phyloP scores from a whole-genome alignment of 1,140 invertebrate genomes.

The Diorhabda sublineata region DNA sequence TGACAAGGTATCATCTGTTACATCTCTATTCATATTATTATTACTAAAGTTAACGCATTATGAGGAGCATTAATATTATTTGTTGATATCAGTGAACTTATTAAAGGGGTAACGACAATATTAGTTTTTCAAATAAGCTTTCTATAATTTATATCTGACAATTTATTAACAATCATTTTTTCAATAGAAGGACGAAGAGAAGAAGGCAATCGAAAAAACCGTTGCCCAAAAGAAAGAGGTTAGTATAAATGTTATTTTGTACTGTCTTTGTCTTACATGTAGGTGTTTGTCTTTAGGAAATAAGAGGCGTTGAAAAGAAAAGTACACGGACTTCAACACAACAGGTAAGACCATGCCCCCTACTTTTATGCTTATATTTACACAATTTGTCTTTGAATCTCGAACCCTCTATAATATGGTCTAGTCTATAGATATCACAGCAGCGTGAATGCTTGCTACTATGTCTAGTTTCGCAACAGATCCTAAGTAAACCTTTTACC shows the following conservation, averaged over 20 bases:
- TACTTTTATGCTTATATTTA: too few species aligned
- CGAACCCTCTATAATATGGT: too few species aligned
- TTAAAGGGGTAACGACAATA: conserved; percentile 41
- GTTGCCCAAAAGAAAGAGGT: conserved; percentile 45
- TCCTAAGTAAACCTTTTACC: too few species aligned
- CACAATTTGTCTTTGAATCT: too few species aligned
- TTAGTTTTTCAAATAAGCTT: too few species aligned
- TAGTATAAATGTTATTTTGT: conserved; percentile 30
- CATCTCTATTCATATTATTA: background rate
- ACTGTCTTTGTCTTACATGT: conserved; percentile 24
- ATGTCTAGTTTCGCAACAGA: too few species aligned
- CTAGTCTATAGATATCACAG: too few species aligned
- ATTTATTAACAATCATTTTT: conserved; percentile 33
- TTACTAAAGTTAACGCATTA: too few species aligned
- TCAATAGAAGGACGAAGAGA: conserved; percentile 48
- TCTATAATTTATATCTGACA: too few species aligned
- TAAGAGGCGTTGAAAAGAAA: conserved; percentile 29
- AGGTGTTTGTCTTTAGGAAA: conserved; percentile 27
- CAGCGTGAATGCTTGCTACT: too few species aligned
- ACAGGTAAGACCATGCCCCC: conserved; percentile 22
- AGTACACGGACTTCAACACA: conserved; percentile 23
- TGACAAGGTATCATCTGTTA: conserved; percentile 31
- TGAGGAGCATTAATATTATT: too few species aligned
- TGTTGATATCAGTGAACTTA: too few species aligned
- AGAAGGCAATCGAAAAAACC: conserved; percentile 49